A percentile compares a stretch with the other conserved stretches of the same genome.
Conservation (phyloP, 2,113 vertebrate species). For the Bos indicus region DNA sequence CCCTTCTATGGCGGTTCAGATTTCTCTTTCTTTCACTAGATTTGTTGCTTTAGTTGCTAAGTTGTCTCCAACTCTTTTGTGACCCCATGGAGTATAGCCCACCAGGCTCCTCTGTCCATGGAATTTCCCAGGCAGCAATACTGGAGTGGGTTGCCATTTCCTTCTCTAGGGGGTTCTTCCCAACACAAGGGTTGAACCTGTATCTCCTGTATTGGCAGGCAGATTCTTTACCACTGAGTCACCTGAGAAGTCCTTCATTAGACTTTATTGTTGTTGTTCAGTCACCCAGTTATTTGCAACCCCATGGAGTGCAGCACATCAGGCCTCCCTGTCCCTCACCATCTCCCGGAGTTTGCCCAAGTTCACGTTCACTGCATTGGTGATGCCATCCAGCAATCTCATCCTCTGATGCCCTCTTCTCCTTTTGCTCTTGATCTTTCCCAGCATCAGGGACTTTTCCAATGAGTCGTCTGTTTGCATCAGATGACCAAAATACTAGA, state of each 20-base stretch:
- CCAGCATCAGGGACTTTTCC: neutral
- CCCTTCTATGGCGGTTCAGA: neutral
- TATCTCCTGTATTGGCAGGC: neutral
- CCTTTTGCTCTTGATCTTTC: neutral
- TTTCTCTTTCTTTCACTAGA: neutral
- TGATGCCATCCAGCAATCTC: neutral
- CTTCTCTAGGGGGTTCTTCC: neutral
- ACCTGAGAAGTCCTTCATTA: neutral
- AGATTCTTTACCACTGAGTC: neutral
- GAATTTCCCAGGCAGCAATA: neutral
- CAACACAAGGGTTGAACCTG: neutral
- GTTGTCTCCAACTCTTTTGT: neutral
- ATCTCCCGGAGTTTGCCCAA: neutral
- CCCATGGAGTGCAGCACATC: neutral
- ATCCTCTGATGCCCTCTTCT: neutral
- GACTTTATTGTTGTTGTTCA: neutral
- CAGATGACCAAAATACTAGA: neutral
- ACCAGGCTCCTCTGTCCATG: neutral
- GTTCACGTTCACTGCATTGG: neutral
- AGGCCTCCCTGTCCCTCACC: neutral
- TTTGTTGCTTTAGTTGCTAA: neutral
- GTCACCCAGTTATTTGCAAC: neutral
- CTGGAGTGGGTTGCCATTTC: neutral
- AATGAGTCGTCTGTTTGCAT: rapidly evolving
- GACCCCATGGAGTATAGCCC: neutral